Conservation (phyloP, 2,113 vertebrate species). For the Sinocyclocheilus maitianheensis region DNA sequence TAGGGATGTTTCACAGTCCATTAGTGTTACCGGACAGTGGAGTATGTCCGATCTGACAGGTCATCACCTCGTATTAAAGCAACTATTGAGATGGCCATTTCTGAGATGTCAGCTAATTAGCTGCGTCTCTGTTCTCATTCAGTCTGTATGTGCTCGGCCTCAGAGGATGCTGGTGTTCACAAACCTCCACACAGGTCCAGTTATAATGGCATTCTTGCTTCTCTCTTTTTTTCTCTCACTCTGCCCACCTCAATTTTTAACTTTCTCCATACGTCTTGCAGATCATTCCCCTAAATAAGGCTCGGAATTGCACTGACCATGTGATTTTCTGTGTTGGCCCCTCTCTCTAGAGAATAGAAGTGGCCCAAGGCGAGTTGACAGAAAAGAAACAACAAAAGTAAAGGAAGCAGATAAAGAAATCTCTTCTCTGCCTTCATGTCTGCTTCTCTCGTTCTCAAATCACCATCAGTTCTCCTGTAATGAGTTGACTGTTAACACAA, state of each 20-base stretch:
- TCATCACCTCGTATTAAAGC: constrained; percentile 18
- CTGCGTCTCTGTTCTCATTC: neutral
- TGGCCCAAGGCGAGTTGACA: constrained; percentile 3
- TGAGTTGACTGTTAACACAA: constrained; percentile 16
- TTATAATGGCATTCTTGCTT: neutral
- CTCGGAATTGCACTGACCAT: constrained; percentile 36
- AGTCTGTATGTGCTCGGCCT: neutral
- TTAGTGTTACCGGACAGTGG: constrained; percentile 1
- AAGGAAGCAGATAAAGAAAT: neutral
- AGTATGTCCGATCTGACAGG: constrained; percentile 21
- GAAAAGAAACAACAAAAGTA: neutral
- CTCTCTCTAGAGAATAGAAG: constrained; percentile 7
- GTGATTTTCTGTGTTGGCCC: constrained; percentile 28
- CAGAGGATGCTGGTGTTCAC: neutral
- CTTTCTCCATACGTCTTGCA: constrained; percentile 24
- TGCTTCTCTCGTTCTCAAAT: constrained; percentile 4
- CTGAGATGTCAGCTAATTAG: constrained; percentile 21
- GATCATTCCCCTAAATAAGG: constrained; percentile 26
- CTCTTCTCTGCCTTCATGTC: neutral
- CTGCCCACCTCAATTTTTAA: constrained; percentile 8
- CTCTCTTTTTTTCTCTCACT: neutral
- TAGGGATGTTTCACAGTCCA: constrained; percentile 37
- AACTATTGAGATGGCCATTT: constrained; percentile 1
- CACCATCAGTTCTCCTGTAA: neutral
- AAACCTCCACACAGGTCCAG: neutral